phyloP scores from a whole-genome alignment of 2,113 vertebrate species.

The Cebus imitator region DNA sequence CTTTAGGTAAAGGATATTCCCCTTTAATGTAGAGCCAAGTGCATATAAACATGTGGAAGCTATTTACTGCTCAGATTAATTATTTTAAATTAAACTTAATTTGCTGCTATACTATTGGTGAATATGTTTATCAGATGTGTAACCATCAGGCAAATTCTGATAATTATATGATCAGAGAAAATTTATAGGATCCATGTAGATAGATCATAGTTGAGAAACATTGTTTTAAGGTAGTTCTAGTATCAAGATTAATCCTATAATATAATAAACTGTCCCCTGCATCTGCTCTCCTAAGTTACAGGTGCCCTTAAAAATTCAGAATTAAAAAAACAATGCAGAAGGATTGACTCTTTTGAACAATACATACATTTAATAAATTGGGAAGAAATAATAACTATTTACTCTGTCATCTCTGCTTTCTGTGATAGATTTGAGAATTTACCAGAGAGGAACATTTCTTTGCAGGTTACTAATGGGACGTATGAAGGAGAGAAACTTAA shows the following conservation, averaged over 20 bases:
- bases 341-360: conserved; percentile 41
- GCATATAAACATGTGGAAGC: neutral
- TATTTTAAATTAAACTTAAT: neutral
- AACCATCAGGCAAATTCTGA: neutral
- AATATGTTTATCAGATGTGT: neutral
- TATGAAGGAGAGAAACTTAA: neutral
- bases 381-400: conserved; percentile 3
- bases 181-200: neutral
- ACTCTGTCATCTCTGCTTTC: neutral
- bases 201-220: neutral
- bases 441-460: conserved; percentile 24
- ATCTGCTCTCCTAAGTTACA: conserved; percentile 3
- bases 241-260: neutral
- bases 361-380: conserved; percentile 55
- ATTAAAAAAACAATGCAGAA: conserved; percentile 57
- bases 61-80: neutral
- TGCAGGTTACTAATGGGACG: conserved; percentile 44
- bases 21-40: neutral
- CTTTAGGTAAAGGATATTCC: neutral
- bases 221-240: neutral
- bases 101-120: neutral
- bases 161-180: neutral
- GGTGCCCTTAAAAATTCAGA: neutral
- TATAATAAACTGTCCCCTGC: neutral
- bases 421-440: neutral